Evolutionary conservation across 2,113 vertebrate species (phyloP), one percentile per base, ranked within the genome.

Genomic region (Thamnophis sirtalis): DNA sequence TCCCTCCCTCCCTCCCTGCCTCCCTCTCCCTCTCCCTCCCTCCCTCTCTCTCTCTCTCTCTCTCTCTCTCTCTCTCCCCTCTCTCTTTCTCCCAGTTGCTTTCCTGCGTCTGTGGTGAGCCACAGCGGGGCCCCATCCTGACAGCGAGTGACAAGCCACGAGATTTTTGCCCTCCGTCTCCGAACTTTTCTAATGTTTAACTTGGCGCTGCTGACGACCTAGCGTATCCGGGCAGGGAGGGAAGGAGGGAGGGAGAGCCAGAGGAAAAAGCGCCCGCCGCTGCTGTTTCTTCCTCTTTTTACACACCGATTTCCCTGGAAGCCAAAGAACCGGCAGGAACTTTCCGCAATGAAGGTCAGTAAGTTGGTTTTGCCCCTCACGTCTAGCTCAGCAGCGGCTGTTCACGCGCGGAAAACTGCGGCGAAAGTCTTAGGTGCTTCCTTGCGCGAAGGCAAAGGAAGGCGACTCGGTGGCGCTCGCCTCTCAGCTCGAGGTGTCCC

Each of bases 291-390:
- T 38, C 22, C 28, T 0, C 89, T 58, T 84, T 60, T 60, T 60
- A 60, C 9, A 86, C n/a, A 80, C 26, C 9, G 48, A 17, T 17
- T 15, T 33, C 48, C 49, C 49, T 80, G 90, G 60, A 51, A 87
- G 84, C 90, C 9, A 87, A 28, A 80, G 33, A 43, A 80, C 33
- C 73, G 33, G 33, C 73, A 80, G 33, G 2, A 5, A 21, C 91
- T 24, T 21, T 91, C 51, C 26, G 93, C 92, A 0, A 97, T 97
- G 97, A 97, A 96, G 97, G 97, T 97, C 86, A 96, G 96, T 94
- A 55, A 49, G 28, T 22, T 1, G 38, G 11, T 11, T 51, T 33
- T 11, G 22, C 13, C 86, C 24, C 43, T 38, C 19, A 7, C 2
- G 50, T 7, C 9, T 38, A 43, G 68, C 21, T 33, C 10, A 21